A percentile compares a stretch with the other conserved stretches of the same genome.
phyloP scores from a whole-genome alignment of 2,113 vertebrate species.

The Alethe diademata region DNA sequence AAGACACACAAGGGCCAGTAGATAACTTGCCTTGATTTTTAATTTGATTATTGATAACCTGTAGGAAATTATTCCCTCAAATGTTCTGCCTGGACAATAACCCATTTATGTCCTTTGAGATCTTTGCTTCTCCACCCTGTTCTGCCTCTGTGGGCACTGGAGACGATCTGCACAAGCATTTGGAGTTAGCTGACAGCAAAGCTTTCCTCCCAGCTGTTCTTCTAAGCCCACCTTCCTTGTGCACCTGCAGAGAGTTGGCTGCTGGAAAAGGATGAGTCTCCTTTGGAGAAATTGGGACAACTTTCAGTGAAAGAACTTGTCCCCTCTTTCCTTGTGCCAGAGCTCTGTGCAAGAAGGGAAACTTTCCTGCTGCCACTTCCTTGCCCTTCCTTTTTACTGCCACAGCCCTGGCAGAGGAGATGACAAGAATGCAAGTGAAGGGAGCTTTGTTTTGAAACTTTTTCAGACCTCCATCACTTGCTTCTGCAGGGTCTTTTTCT shows the following conservation, averaged over 20 bases:
- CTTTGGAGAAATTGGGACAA: not conserved
- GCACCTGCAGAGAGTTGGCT: slow-evolving; percentile 12
- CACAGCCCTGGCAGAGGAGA: not conserved
- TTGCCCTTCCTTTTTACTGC: not conserved
- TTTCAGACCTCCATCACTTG: not conserved
- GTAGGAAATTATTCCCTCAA: not conserved
- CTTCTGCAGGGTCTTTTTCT: not conserved
- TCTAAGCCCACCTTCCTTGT: slow-evolving; percentile 8
- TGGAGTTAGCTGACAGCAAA: not conserved
- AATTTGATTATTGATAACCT: not conserved
- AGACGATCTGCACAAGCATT: not conserved
- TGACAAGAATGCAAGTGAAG: not conserved
- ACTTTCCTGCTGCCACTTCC: not conserved
- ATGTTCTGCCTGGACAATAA: not conserved
- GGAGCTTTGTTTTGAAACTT: not conserved
- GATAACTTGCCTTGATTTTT: not conserved
- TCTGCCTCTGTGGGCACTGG: not conserved
- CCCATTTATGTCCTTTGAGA: not conserved
- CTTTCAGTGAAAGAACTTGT: not conserved
- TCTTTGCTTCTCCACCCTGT: not conserved
- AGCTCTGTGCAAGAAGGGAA: not conserved
- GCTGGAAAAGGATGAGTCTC: not conserved
- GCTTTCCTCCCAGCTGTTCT: slow-evolving; percentile 7
- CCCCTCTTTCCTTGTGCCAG: not conserved
- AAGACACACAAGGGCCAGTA: not conserved